phyloP scores from a whole-genome alignment of 2,888 invertebrate genomes.

The Sthenelais limicola region DNA sequence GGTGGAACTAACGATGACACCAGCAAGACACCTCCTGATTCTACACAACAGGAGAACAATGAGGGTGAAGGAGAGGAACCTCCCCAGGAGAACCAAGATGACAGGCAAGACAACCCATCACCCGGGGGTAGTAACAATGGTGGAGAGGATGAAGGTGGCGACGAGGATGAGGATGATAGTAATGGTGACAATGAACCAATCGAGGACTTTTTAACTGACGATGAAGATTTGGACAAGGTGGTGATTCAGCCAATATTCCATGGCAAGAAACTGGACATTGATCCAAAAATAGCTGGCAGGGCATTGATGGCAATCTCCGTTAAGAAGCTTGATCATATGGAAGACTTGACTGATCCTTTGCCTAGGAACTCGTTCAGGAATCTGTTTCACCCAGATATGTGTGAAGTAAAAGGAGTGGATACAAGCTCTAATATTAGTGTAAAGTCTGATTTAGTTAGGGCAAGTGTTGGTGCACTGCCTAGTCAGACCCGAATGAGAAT shows the following conservation, averaged over 20 bases:
- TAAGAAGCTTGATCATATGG: conserved; percentile 12
- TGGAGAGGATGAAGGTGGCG: neutral
- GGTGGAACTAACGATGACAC: neutral
- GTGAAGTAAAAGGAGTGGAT: neutral
- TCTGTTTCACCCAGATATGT: neutral
- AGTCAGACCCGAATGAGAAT: conserved; percentile 7
- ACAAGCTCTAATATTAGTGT: neutral
- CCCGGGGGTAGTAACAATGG: neutral
- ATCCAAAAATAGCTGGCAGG: neutral
- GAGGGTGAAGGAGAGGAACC: neutral
- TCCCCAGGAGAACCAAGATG: neutral
- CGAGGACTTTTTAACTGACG: too few relatives aligned
- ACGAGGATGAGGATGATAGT: neutral
- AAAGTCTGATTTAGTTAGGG: neutral
- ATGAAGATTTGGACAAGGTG: conserved; percentile 4
- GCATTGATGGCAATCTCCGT: conserved; percentile 9
- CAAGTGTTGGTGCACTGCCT: conserved; percentile 1
- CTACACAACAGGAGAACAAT: too few relatives aligned
- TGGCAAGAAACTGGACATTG: neutral
- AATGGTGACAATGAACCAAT: too few relatives aligned
- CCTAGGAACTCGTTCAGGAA: conserved; percentile 21
- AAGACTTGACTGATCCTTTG: neutral
- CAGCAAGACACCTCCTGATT: too few relatives aligned
- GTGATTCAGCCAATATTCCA: conserved; percentile 7
- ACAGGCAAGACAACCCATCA: neutral